Percentiles rank a stretch among this genome's conserved stretches.
Conservation (phyloP, 2,797 vertebrate species). For the Liparis tanakae region DNA sequence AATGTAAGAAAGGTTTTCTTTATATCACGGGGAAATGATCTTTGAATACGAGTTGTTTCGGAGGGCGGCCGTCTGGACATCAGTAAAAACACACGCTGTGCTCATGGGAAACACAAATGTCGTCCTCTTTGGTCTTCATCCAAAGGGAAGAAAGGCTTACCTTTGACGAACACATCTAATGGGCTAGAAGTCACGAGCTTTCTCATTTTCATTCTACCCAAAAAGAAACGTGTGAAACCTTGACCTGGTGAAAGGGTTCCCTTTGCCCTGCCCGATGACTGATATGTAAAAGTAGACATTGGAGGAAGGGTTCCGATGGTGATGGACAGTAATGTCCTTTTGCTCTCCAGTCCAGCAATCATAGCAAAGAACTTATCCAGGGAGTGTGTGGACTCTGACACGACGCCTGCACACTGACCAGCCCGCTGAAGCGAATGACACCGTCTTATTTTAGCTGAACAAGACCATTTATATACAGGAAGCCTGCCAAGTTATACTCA, state of each 20-base stretch:
- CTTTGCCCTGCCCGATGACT: background rate
- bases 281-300: constrained; percentile 14
- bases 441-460: too few relatives aligned
- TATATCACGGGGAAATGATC: background rate
- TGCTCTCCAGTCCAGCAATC: constrained; percentile 34
- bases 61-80: background rate
- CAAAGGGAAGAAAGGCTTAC: background rate
- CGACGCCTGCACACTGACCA: constrained; percentile 9
- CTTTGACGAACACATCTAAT: background rate
- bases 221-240: constrained; percentile 25
- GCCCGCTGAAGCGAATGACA: constrained; percentile 7
- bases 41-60: background rate
- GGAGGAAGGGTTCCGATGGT: constrained; percentile 4
- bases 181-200: background rate
- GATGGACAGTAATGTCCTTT: constrained; percentile 32
- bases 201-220: constrained; percentile 22
- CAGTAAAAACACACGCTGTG: background rate
- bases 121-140: background rate
- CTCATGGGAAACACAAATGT: background rate
- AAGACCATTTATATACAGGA: background rate
- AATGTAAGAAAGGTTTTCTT: constrained; percentile 1
- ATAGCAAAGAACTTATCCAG: constrained; percentile 21
- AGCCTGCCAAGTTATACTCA: background rate
- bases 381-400: constrained; percentile 13
- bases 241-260: constrained; percentile 11